phyloP scores from a whole-genome alignment of 1,140 invertebrate species.

The Phenacoccus solenopsis region DNA sequence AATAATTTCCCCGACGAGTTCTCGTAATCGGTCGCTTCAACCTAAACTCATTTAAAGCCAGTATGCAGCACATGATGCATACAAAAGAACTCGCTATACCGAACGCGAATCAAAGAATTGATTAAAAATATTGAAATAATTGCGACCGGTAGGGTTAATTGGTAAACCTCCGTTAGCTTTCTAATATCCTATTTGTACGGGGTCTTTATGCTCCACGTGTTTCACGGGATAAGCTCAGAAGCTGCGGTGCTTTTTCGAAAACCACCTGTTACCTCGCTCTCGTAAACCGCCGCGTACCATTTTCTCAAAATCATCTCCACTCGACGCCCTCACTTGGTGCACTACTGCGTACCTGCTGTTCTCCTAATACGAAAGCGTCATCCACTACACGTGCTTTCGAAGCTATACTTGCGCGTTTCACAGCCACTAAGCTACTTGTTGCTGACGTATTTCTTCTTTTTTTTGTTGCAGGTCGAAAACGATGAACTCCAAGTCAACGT shows the following conservation, averaged over 20 bases:
- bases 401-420: neutral
- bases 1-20: too few species aligned
- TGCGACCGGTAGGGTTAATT: neutral
- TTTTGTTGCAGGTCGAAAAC: neutral
- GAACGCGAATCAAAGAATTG: too few species aligned
- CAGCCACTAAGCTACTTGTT: neutral
- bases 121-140: neutral
- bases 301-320: neutral
- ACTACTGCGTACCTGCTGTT: neutral
- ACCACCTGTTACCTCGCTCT: neutral
- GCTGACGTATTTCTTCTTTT: too few species aligned
- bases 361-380: neutral
- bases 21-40: too few species aligned
- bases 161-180: neutral
- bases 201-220: constrained; percentile 9
- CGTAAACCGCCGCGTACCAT: neutral
- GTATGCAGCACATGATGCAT: too few species aligned
- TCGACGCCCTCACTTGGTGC: neutral
- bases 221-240: constrained; percentile 13
- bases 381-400: neutral
- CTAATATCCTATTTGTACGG: constrained; percentile 1
- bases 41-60: too few species aligned
- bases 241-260: constrained; percentile 5
- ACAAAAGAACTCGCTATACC: too few species aligned
- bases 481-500: constrained; percentile 8